Conservation (phyloP, 1,140 invertebrate species). For the Xylocopa sonorina region DNA sequence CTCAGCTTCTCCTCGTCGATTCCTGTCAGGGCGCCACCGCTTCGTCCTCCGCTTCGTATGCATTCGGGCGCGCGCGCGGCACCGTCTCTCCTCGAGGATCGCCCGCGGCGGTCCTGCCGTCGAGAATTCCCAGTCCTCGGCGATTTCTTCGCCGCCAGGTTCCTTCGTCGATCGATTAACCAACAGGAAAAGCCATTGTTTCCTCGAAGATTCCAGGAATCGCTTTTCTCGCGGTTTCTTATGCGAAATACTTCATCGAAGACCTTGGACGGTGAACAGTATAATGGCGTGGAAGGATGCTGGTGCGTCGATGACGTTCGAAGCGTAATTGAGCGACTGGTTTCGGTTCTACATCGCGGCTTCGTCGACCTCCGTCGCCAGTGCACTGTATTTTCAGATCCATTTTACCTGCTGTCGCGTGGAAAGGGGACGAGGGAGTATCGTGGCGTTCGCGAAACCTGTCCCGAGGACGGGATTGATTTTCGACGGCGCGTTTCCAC, state of each 20-base stretch:
- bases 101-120: too few species aligned
- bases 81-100: too few species aligned
- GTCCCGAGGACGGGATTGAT: neutral
- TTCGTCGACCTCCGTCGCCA: neutral
- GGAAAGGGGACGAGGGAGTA: neutral
- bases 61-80: too few species aligned
- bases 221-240: neutral
- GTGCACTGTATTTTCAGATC: neutral
- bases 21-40: conserved; percentile 39
- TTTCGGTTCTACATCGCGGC: conserved; percentile 4
- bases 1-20: conserved; percentile 54
- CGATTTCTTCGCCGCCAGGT: too few species aligned
- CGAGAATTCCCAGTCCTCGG: too few species aligned
- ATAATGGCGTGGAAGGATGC: conserved; percentile 16
- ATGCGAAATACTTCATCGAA: neutral
- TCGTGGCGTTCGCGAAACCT: neutral
- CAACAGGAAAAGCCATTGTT: too few species aligned
- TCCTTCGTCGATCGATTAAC: too few species aligned
- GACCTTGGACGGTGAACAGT: conserved; percentile 15
- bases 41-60: neutral
- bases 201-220: neutral
- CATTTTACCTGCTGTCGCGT: too few species aligned
- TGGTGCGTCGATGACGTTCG: neutral
- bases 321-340: conserved; percentile 24
- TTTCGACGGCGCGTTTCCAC: too few species aligned